Conservation (phyloP, 2,797 vertebrate species). For the Centroberyx gerrardi region DNA sequence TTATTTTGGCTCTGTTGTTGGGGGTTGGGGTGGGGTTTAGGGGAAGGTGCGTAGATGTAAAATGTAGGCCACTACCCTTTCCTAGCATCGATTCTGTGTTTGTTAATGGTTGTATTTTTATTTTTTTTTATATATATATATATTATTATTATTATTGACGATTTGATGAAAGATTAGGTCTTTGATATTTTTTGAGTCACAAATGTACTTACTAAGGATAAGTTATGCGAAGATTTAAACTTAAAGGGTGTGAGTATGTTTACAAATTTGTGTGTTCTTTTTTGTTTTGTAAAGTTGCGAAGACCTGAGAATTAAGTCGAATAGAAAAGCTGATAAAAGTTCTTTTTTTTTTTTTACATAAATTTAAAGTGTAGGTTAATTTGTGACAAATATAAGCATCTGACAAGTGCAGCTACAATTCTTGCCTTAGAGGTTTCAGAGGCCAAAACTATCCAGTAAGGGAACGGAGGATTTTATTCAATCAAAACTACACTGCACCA, state of each 20-base stretch:
- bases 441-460: constrained; percentile 48
- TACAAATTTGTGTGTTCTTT: constrained; percentile 65
- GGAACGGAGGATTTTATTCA: constrained; percentile 26
- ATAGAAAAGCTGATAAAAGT: constrained; percentile 34
- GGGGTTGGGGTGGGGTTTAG: constrained; percentile 19
- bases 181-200: constrained; percentile 55
- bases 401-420: constrained; percentile 69
- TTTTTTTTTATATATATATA: constrained; percentile 1
- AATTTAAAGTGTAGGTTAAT: constrained; percentile 51
- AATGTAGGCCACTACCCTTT: constrained; percentile 51
- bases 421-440: constrained; percentile 73
- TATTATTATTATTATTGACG: constrained; percentile 37
- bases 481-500: constrained; percentile 6
- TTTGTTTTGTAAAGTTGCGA: constrained; percentile 60
- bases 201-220: constrained; percentile 48
- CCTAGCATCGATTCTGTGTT: constrained; percentile 51
- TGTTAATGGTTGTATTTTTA: constrained; percentile 58
- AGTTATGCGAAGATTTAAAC: constrained; percentile 57
- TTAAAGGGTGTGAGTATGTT: constrained; percentile 69
- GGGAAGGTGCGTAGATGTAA: constrained; percentile 56
- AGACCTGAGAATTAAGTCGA: constrained; percentile 48
- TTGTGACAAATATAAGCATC: constrained; percentile 48
- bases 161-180: constrained; percentile 43
- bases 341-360: constrained; percentile 19
- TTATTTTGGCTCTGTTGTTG: constrained; percentile 55